Evolutionary conservation across 2,888 invertebrate species (phyloP).

Genomic region (Erebia aethiops): DNA sequence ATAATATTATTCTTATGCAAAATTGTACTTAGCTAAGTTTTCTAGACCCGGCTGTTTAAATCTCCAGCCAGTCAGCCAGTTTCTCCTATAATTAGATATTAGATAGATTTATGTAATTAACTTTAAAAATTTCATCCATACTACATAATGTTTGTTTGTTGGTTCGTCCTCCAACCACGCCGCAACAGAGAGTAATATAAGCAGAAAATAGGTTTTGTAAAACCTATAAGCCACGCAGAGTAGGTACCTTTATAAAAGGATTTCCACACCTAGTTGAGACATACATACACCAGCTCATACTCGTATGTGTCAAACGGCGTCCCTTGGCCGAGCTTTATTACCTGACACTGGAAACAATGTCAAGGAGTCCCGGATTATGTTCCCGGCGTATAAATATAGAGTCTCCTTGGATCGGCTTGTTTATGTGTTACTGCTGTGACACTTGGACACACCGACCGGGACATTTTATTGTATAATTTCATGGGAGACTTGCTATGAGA

Average conservation of each 20-base stretch:
- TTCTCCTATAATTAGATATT: no score
- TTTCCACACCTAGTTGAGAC: no score
- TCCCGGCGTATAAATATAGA: slow-evolving; percentile 1
- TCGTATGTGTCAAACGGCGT: background rate
- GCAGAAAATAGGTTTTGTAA: no score
- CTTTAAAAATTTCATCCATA: no score
- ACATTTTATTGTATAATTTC: background rate
- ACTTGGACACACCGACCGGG: background rate
- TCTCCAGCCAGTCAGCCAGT: no score
- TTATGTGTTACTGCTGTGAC: slow-evolving; percentile 1
- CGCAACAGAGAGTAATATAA: no score
- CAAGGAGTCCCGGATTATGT: slow-evolving; percentile 10
- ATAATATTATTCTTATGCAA: no score
- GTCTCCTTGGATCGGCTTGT: slow-evolving; percentile 10
- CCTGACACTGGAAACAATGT: slow-evolving; percentile 8
- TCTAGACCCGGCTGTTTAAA: no score
- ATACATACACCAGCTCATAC: background rate
- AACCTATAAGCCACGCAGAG: background rate
- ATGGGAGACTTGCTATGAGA: slow-evolving; percentile 5
- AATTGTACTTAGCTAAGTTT: no score
- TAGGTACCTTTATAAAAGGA: background rate
- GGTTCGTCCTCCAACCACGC: no score
- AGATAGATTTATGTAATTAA: no score
- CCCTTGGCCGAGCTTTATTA: background rate
- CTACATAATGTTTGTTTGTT: no score